These are phyloP conservation scores for Lepisosteus oculatus DNA, from an alignment of 2,113 vertebrate genomes.

Conservation along the genomic window DNA sequence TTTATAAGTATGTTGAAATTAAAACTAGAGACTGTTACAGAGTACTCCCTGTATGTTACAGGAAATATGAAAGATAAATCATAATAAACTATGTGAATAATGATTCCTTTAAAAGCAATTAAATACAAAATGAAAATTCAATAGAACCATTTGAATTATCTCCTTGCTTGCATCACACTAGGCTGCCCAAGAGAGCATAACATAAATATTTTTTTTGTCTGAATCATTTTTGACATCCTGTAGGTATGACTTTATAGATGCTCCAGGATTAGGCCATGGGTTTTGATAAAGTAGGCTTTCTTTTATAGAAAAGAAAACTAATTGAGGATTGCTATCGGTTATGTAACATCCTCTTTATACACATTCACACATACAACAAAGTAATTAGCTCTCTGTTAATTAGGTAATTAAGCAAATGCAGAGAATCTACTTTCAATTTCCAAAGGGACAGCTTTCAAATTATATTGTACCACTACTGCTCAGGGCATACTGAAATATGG, in stretches of 20 bases:
- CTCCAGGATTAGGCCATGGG: constrained; percentile 45
- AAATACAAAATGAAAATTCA: constrained; percentile 11
- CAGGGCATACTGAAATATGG: constrained; percentile 20
- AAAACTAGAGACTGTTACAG: too few species aligned
- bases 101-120: constrained; percentile 17
- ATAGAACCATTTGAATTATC: constrained; percentile 9
- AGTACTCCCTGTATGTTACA: too few species aligned
- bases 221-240: constrained; percentile 27
- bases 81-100: too few species aligned
- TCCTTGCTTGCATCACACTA: constrained; percentile 4
- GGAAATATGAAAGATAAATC: too few species aligned
- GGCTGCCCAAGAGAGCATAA: constrained; percentile 6
- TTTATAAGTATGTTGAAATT: too few species aligned
- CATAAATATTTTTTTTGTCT: constrained; percentile 27
- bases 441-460: constrained; percentile 42
- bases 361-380: constrained; percentile 53
- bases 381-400: constrained; percentile 74
- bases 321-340: constrained; percentile 65
- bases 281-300: constrained; percentile 48
- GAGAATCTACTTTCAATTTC: constrained; percentile 53
- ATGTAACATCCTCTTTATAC: constrained; percentile 56
- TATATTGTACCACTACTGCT: constrained; percentile 32
- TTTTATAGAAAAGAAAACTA: constrained; percentile 51
- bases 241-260: constrained; percentile 33
- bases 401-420: constrained; percentile 72